A percentile compares a stretch with the other conserved stretches of the same genome.
Conservation (phyloP, 2,113 vertebrate species). For the Terrapene triunguis region DNA sequence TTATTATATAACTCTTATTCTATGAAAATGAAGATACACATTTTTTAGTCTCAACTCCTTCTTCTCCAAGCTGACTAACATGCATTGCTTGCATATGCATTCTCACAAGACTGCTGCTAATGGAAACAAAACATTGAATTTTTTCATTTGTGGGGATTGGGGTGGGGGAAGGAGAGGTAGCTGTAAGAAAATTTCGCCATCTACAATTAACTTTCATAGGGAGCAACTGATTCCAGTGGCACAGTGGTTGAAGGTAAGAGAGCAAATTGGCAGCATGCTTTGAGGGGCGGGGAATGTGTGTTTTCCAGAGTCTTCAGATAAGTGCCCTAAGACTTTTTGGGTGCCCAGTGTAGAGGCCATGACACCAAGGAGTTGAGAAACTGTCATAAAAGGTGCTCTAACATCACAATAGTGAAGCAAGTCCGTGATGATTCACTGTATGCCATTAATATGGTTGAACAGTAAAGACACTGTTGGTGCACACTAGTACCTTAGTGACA, state of each 20-base stretch:
- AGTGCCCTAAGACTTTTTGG: neutral
- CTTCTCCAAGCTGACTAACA: constrained; percentile 19
- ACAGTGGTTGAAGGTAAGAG: constrained; percentile 56
- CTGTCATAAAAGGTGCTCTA: neutral
- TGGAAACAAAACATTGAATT: constrained; percentile 9
- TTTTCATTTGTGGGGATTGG: neutral
- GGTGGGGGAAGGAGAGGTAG: constrained; percentile 15
- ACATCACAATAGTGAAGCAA: constrained; percentile 22
- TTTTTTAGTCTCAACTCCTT: constrained; percentile 4
- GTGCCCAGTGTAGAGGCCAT: constrained; percentile 1
- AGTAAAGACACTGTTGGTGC: neutral
- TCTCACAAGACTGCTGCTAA: constrained; percentile 20
- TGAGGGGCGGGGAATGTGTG: neutral
- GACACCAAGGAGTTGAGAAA: neutral
- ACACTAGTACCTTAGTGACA: constrained; percentile 34
- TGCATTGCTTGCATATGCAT: constrained; percentile 37
- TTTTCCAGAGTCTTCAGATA: neutral
- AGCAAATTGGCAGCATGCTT: constrained; percentile 21
- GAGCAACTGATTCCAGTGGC: constrained; percentile 22
- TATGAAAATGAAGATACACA: constrained; percentile 17
- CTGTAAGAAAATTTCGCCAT: constrained; percentile 14
- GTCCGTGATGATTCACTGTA: neutral
- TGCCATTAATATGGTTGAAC: neutral
- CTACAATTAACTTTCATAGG: constrained; percentile 2
- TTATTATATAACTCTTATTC: neutral